Base-by-base conservation (phyloP, 2,113 vertebrate genomes). In the Clarias batrachus region DNA sequence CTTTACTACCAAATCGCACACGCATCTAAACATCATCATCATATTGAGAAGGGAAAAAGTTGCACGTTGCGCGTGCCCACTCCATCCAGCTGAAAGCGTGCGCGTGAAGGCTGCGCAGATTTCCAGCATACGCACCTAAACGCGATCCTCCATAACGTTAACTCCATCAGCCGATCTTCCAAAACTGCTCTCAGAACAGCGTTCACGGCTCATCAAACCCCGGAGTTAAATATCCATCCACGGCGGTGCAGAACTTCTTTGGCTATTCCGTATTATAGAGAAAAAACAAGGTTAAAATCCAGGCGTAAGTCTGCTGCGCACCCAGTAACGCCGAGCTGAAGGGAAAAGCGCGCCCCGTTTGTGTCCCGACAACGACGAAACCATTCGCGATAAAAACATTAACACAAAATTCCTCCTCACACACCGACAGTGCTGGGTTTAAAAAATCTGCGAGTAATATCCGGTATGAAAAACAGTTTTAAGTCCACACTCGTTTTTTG, bases 121-220 rank as follows among this genome's bases (percentile, higher is more conserved):
- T 57, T 57, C 17, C 27, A 12, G 52, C 1, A 81, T 62, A 93
- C 95, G 93, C 92, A 96, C 96, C 94, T 93, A 91, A 91, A 91
- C 87, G 91, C 93, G 90, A 92, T 87, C 93, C 92, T 94, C 91
- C 95, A 89, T 93, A 90, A 89, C 87, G 77, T 91, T 90, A 94
- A 94, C 95, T 95, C 96, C 96, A 94, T 94, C 90, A 90, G 93
- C 87, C 88, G 91, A 87, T 21, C 89, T 92, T 91, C 89, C 90
- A 33, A 17, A 85, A 86, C 6, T 13, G 23, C 37, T 86, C 90
- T 85, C 89, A 84, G 80, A 87, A 89, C 73, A 62, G 62, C 65
- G 87, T 89, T 87, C 82, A 90, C 91, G 90, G 90, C 92, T 91
- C 91, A 87, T 89, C 82, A 90, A 48, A 77, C 62, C 30, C 68